Base-by-base conservation (phyloP, 2,797 vertebrate genomes). In the Glossophaga mutica region DNA sequence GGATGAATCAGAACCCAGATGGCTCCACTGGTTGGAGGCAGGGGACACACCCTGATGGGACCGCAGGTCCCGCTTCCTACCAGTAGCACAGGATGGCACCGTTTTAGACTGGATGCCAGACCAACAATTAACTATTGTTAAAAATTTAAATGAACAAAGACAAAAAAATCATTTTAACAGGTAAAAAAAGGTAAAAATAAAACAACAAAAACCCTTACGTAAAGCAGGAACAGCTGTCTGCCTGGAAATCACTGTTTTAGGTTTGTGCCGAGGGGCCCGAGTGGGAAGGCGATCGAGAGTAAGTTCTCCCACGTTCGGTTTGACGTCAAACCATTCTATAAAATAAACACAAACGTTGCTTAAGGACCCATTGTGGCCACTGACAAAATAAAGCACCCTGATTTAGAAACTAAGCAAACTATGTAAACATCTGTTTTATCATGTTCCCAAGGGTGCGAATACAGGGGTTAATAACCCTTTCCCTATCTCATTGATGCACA, bases 321-420 rank as follows among this genome's bases (percentile, higher is more conserved):
- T 99, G 81, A 98, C 82, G 42, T 98, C 96, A 97, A 99, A 98
- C 84, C 98, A 91, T 71, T 94, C 99, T 99, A 95, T 59, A 93
- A 95, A 97, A 94, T 26, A 83, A 96, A 92, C 42, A 93, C 19
- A 94, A 52, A 90, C 71, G 65, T 16, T 34, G 4, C 46, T 83
- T 44, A 57, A 73, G 94, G 77, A 50, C n/a, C 50, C 7, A 73
- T 2, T 34, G 9, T 18, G 24, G 26, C 46, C n/a, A 59, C 46
- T 62, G 46, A 59, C 62, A 90, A 85, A 91, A 55, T 55, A 90
- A 67, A 12, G 48, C 19, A 15, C 19, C 9, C 9, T 34, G 77
- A 52, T 62, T 82, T 82, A 32, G 22, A 90, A 94, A 42, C 24
- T 6, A 57, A 78, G 46, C 14, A 37, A 67, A 34, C 34, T 86